Base-by-base conservation (phyloP, 2,888 invertebrate genomes). In the Caenorhabditis wallacei region DNA sequence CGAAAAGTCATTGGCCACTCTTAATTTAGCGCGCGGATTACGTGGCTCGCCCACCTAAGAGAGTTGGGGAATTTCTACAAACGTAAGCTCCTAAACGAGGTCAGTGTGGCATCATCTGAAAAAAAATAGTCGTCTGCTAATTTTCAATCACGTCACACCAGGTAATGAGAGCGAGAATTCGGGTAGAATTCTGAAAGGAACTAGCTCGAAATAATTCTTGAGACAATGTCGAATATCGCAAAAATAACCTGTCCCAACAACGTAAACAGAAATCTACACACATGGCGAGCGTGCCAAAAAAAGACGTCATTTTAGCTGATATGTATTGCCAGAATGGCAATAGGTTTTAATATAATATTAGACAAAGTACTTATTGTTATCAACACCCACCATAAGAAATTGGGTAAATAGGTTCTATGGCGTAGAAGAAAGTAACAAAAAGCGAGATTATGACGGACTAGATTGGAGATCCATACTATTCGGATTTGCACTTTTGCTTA, bases 281-380 rank as follows among this genome's bases (percentile, higher is more conserved):
- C 37, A 48, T 56, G 56, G 35, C 22, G 30, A 63, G 53, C 24
- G 40, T 22, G 54, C 18, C 40, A 16, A 46, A 24, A 57, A 26
- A 64, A 74, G n/a, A 74, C 72, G 63, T 72, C 63, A 74, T 74
- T 53, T 53, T 51, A 43, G 48, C 48, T 48, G 10, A 37, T 40
- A 59, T 30, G 48, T 51, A 64, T 64, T 30, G 64, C 64, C 1
- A 51, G 46, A 57, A n/a, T 35, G 26, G 46, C 16, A 46, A 20
- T 46, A 26, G 30, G 22, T 40, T 46, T 70, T 56, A 56, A 59
- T 59, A 30, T 26, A 35, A 46, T 66, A 11, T 7, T 30, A 68
- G 54, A 63, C 40, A 64, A 63, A 72, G 72, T 72, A 51, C 72
- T 53, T 72, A 72, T 72, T 72, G 72, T 61, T 72, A 63, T 61